Conservation (phyloP, 2,797 vertebrate genomes). For the Lutjanus argentimaculatus region DNA sequence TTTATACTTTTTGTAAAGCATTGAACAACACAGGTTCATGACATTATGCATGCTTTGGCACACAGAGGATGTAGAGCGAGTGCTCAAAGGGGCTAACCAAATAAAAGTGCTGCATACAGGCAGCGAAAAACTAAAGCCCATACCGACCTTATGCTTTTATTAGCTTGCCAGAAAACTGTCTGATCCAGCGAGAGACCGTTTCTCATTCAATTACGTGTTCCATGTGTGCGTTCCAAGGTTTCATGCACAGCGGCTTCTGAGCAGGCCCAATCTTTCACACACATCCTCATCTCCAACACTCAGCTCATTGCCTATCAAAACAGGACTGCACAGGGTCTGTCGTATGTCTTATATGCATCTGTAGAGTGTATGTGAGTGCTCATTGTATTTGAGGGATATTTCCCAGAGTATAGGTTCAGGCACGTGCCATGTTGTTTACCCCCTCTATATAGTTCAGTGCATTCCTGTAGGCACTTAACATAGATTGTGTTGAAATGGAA, state of each 20-base stretch:
- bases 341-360: slow-evolving; percentile 52
- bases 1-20: slow-evolving; percentile 69
- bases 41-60: slow-evolving; percentile 79
- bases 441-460: slow-evolving; percentile 8
- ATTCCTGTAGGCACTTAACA: slow-evolving; percentile 9
- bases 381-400: slow-evolving; percentile 30
- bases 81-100: slow-evolving; percentile 68
- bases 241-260: slow-evolving; percentile 76
- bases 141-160: slow-evolving; percentile 72
- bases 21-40: slow-evolving; percentile 81
- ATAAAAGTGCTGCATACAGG: slow-evolving; percentile 72
- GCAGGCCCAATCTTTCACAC: slow-evolving; percentile 77
- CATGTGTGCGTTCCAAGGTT: slow-evolving; percentile 81
- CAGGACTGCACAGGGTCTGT: slow-evolving; percentile 58
- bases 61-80: slow-evolving; percentile 53
- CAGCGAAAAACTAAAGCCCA: slow-evolving; percentile 63
- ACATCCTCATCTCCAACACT: slow-evolving; percentile 72
- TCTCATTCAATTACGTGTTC: slow-evolving; percentile 86
- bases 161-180: slow-evolving; percentile 83
- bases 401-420: slow-evolving; percentile 40
- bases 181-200: slow-evolving; percentile 75
- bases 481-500: slow-evolving; percentile 35
- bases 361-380: slow-evolving; percentile 14
- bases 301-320: slow-evolving; percentile 70
- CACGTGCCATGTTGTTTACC: slow-evolving; percentile 45